Evolutionary conservation across 2,888 invertebrate genomes (phyloP).

Genomic region (Oxycera nigricornis): DNA sequence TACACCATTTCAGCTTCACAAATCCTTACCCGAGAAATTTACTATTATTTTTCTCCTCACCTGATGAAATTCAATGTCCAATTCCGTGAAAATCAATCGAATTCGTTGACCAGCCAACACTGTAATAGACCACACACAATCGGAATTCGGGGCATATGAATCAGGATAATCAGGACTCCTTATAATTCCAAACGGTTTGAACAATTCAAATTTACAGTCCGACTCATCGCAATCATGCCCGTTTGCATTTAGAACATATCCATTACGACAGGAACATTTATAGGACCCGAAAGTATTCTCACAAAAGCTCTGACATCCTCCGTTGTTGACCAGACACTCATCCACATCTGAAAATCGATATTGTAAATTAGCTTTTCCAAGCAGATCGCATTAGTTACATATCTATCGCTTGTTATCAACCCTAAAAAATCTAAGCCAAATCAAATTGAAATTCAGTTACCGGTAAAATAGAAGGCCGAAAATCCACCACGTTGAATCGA

Average conservation of each 20-base stretch:
- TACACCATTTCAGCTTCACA: too few relatives aligned
- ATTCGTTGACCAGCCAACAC: slow-evolving; percentile 97
- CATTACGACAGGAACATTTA: slow-evolving; percentile 93
- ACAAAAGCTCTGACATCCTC: slow-evolving; percentile 97
- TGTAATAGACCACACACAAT: slow-evolving; percentile 97
- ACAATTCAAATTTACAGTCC: slow-evolving; percentile 95
- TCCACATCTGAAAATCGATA: slow-evolving; percentile 78
- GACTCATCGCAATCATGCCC: slow-evolving; percentile 97
- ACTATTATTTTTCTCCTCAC: too few relatives aligned
- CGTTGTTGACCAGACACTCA: slow-evolving; percentile 94
- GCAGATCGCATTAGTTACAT: neutral
- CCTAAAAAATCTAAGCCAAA: neutral
- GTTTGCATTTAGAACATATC: slow-evolving; percentile 93
- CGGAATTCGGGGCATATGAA: slow-evolving; percentile 85
- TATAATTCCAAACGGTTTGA: slow-evolving; percentile 81
- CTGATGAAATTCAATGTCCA: slow-evolving; percentile 94
- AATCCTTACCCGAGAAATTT: too few relatives aligned
- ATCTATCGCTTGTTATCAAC: neutral
- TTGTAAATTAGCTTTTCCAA: neutral
- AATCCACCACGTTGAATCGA: slow-evolving; percentile 98
- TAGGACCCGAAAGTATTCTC: slow-evolving; percentile 93
- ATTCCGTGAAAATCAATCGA: slow-evolving; percentile 89
- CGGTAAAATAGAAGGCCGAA: slow-evolving; percentile 90
- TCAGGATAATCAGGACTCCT: slow-evolving; percentile 92
- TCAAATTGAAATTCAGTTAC: slow-evolving; percentile 59